Evolutionary conservation across 2,113 vertebrate species (phyloP), one percentile per base, ranked within the genome.

Genomic region (Thamnophis sirtalis): DNA sequence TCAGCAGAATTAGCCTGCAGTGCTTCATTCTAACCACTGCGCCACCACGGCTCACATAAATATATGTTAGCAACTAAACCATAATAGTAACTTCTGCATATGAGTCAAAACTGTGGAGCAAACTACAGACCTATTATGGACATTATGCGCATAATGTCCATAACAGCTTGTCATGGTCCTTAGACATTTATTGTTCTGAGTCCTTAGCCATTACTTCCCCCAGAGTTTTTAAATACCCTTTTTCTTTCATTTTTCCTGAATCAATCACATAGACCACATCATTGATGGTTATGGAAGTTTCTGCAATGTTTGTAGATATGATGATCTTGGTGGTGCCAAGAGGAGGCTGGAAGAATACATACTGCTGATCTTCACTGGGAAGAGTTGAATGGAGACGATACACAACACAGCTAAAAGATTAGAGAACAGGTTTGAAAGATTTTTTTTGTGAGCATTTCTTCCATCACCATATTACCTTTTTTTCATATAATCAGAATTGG

Each of bases 251-350:
- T 96, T 98, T 99, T 51, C 99, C 99, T 0, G 98, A 99, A 96
- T 99, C 99, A 8, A 99, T 98, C 93, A 99, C 99, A 56, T 98
- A 99, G 4, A 99, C 98, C 53, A 99, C 98, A 9, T 99, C 99
- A 84, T 99, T 98, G 0, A 99, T 99, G 96, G 99, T 99, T 90
- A 99, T 97, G 7, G 99, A 99, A 0, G 99, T 99, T 96, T 99
- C 99, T 1, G 99, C 99, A 68, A 99, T 99, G 96, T 99, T 99
- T 91, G 99, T 99, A 94, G 99, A 99, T 96, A 99, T 99, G 93
- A 99, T 99, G 94, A 99, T 99, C 96, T 99, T 99, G 49, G 96
- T 99, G 88, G 98, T 97, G 13, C 99, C 99, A 0, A 95, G 89
- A 0, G 98, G 98, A 55, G 99, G 98, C 5, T 98, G 98, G 84